Percentiles rank a stretch among this genome's conserved stretches.
Conservation (phyloP, 2,888 invertebrate genomes). For the Thereva unica region DNA sequence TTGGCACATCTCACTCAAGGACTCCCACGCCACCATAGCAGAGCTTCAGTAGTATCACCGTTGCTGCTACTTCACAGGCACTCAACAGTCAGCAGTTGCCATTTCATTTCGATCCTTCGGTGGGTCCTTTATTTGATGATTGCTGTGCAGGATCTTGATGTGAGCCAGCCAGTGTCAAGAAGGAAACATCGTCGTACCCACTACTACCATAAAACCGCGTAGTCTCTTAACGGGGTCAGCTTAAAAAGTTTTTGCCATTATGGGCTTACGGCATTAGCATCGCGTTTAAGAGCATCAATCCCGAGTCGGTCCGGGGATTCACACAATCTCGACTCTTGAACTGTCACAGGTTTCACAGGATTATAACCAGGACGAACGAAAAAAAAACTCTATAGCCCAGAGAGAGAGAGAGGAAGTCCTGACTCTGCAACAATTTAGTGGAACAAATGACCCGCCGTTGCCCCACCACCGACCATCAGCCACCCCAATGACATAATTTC, state of each 20-base stretch:
- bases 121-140: constrained; percentile 25
- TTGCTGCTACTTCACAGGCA: neutral
- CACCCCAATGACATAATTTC: constrained; percentile 27
- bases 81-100: neutral
- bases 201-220: neutral
- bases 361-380: constrained; percentile 7
- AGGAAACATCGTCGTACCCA: neutral
- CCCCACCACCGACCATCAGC: neutral
- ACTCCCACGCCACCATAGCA: neutral
- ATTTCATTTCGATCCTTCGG: constrained; percentile 15
- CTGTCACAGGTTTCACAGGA: constrained; percentile 20
- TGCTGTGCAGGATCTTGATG: too few species aligned
- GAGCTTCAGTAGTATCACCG: constrained; percentile 5
- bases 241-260: constrained; percentile 26
- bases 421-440: constrained; percentile 29
- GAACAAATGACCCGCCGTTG: constrained; percentile 21
- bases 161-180: neutral
- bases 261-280: constrained; percentile 29
- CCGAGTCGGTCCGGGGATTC: neutral
- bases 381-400: neutral
- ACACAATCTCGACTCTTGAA: constrained; percentile 20
- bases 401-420: neutral
- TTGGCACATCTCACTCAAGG: neutral
- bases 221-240: constrained; percentile 16
- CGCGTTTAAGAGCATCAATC: constrained; percentile 24